Evolutionary conservation across 2,113 vertebrate genomes (phyloP), one percentile per base, ranked within the genome.

Genomic region (Climacteris rufus): DNA sequence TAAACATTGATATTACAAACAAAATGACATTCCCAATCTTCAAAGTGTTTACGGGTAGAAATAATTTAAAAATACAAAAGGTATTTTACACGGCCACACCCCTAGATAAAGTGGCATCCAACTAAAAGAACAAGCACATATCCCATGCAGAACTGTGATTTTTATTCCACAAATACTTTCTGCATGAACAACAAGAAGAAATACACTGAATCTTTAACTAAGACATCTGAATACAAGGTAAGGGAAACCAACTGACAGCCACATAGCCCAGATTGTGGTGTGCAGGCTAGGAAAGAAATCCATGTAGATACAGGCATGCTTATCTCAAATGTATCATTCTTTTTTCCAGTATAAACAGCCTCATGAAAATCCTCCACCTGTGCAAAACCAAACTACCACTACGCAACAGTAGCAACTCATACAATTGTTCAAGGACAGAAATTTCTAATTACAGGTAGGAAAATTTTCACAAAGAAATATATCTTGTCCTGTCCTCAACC

Each of bases 331-430:
- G 5, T 12, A 68, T 35, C 4, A 24, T 27, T 75, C 8, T 49
- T 74, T 23, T 52, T 59, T n/a, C 21, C 20, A 80, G 13, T n/a
- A 89, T 28, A 28, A 75, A 61, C 19, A 77, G 15, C 18, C 28
- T 56, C 50, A 68, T 12, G 11, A 83, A 95, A 87, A 37, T 40
- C 33, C 15, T 76, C 20, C 39, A 71, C 2, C 1, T 52, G 13
- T 19, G 19, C n/a, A 89, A 89, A 89, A 53, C 25, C 53, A 83
- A 40, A 39, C 44, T 5, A 60, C 21, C 19, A 35, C 16, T 45
- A 40, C 0, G 2, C 19, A 60, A 59, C 0, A 66, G 13, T 2
- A 77, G 57, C 1, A 14, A 81, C 6, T 23, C 5, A 9, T 20
- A 45, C 61, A 83, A 28, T 2, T 42, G 40, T 47, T 61, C n/a